Conservation (phyloP, 2,888 invertebrate species). For the Leptopilina myrica region DNA sequence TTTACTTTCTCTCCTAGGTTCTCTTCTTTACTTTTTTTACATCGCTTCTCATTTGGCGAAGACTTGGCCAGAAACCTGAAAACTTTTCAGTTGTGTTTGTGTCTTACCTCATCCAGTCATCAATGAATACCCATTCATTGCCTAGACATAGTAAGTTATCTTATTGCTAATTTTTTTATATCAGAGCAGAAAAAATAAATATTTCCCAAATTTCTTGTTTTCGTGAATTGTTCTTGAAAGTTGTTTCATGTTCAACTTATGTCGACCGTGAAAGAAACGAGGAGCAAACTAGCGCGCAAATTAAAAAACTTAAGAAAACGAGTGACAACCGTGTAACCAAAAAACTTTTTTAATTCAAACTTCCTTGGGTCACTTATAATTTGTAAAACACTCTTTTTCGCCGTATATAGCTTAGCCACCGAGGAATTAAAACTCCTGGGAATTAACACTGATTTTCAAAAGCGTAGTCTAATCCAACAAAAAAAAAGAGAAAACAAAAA, state of each 20-base stretch:
- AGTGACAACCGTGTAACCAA: constrained; percentile 17
- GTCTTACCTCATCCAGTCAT: not conserved
- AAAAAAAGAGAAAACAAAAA: no score
- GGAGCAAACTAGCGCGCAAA: constrained; percentile 14
- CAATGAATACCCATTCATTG: not conserved
- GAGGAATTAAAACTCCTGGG: not conserved
- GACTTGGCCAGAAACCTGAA: constrained; percentile 52
- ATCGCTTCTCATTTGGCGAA: constrained; percentile 34
- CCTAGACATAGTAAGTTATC: no score
- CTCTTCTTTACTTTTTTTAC: constrained; percentile 38
- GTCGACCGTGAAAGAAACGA: constrained; percentile 17
- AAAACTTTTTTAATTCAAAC: constrained; percentile 20
- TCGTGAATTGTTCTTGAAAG: constrained; percentile 5
- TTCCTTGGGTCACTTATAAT: constrained; percentile 7
- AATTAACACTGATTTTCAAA: constrained; percentile 1
- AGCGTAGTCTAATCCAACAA: no score
- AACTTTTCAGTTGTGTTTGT: constrained; percentile 50
- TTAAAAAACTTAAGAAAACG: constrained; percentile 20
- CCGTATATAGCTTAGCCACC: not conserved
- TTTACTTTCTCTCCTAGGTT: constrained; percentile 17
- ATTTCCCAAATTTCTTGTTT: not conserved
- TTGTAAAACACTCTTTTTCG: not conserved
- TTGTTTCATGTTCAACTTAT: constrained; percentile 17
- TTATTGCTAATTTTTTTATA: no score
- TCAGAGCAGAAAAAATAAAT: no score